Percentiles rank a stretch among this genome's conserved stretches.
These are phyloP conservation scores for Andrena bucephala DNA, from an alignment of 2,888 invertebrate genomes.

Conservation along the genomic window DNA sequence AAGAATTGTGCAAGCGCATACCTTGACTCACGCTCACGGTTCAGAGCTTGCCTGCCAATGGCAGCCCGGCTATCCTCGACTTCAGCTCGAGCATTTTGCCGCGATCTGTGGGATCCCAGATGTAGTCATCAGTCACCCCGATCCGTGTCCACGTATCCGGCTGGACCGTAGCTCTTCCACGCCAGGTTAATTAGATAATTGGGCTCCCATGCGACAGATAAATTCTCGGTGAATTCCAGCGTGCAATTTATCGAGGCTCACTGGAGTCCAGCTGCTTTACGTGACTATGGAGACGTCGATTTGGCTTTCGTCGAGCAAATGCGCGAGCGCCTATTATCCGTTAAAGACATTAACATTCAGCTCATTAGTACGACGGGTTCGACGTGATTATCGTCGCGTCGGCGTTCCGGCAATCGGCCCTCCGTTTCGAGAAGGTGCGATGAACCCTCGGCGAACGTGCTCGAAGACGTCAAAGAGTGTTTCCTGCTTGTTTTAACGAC, in stretches of 20 bases:
- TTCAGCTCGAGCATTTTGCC: background rate
- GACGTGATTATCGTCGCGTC: conserved; percentile 43
- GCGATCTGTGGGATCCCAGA: conserved; percentile 1
- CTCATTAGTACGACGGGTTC: conserved; percentile 36
- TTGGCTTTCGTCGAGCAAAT: conserved; percentile 15
- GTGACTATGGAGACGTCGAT: conserved; percentile 10
- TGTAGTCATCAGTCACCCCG: background rate
- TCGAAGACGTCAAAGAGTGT: background rate
- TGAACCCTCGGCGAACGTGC: background rate
- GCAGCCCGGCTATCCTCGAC: background rate
- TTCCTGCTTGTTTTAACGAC: background rate
- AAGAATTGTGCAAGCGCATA: conserved; percentile 61
- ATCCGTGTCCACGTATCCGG: background rate
- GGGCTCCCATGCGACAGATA: conserved; percentile 6
- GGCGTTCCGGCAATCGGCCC: background rate
- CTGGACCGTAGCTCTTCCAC: background rate
- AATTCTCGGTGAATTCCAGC: conserved; percentile 37
- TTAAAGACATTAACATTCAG: conserved; percentile 52
- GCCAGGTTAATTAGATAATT: conserved; percentile 25
- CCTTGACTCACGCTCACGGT: conserved; percentile 38
- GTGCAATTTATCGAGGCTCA: conserved; percentile 25
- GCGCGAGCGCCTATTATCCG: conserved; percentile 35
- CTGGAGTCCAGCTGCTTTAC: conserved; percentile 1
- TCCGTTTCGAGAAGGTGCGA: conserved; percentile 3
- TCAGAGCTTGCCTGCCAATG: conserved; percentile 9